Base-by-base conservation (phyloP, 1,140 invertebrate genomes). In the Sesamia nonagrioides region DNA sequence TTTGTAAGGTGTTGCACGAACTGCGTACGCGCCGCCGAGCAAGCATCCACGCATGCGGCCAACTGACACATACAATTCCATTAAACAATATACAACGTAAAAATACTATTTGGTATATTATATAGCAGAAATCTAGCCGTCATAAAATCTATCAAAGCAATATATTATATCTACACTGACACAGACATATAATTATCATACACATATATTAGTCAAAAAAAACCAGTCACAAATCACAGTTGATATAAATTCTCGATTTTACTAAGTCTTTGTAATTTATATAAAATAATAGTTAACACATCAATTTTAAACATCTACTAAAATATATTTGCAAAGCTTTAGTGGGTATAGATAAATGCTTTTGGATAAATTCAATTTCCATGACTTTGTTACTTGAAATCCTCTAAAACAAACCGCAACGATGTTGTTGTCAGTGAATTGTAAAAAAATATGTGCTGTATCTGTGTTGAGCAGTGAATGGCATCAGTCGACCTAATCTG, bases 211-310 rank as follows among this genome's bases (percentile, higher is more conserved):
- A 92, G 86, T 93, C 89, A 92, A 93, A 94, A 93, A 82, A 92
- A 93, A 94, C 92, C 92, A 92, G 92, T 94, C 93, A 93, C 92
- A 93, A 93, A 94, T 94, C 93, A 94, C 93, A 94, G 93, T 89
- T 91, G 86, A 94, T 91, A 91, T 93, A 94, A 94, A 94, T 94
- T 94, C 93, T 93, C 93, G 87, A 93, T 92, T 93, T 93, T 89
- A 90, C 91, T 91, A 93, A 93, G 93, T 94, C 93, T 94, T 66
- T 92, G 88, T 94, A 89, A 91, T 93, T 93, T 89, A 90, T 88
- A 88, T 89, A 90, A 87, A 89, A 88, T 87, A 89, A 85, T 89
- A 91, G 82, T 90, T 89, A 90, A 90, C 86, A 89, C 85, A 89
- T 88, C 79, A 89, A 89, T 89, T 91, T 89, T 85, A 86, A 84